Conservation (phyloP, 2,797 vertebrate genomes). For the Neoniphon sammara region DNA sequence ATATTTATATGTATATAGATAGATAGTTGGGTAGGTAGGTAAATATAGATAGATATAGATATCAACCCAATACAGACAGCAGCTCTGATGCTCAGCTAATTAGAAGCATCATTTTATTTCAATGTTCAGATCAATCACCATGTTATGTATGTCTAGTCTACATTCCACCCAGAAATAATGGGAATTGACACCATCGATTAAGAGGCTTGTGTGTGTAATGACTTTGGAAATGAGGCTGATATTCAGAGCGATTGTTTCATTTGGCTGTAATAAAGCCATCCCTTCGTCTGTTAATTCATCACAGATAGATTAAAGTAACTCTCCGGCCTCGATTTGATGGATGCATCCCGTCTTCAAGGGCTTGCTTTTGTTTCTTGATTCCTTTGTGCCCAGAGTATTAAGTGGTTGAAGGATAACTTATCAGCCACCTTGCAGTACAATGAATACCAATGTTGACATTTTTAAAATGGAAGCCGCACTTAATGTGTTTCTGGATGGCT, state of each 20-base stretch:
- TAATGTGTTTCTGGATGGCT: not conserved
- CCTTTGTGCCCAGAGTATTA: too few species aligned
- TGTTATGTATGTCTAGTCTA: not conserved
- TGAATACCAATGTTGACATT: too few species aligned
- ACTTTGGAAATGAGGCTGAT: not conserved
- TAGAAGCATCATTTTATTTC: slow-evolving; percentile 9
- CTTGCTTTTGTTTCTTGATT: slow-evolving; percentile 3
- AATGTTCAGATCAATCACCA: not conserved
- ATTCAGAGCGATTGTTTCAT: not conserved
- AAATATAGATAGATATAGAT: too few species aligned
- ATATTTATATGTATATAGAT: not conserved
- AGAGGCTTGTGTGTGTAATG: not conserved
- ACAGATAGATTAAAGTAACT: too few species aligned
- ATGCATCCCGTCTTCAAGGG: not conserved
- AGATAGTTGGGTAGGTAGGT: not conserved
- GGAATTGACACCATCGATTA: not conserved
- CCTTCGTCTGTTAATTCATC: not conserved
- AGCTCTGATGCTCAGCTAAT: slow-evolving; percentile 10
- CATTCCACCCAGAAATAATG: slow-evolving; percentile 2
- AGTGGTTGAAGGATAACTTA: too few species aligned
- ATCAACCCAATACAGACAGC: not conserved
- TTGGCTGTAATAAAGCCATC: not conserved
- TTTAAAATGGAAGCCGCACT: slow-evolving; percentile 3
- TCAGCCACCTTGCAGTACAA: too few species aligned
- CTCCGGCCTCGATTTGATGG: not conserved